Evolutionary conservation across 2,797 vertebrate genomes (phyloP).

Genomic region (Craterocephalus amniculus): DNA sequence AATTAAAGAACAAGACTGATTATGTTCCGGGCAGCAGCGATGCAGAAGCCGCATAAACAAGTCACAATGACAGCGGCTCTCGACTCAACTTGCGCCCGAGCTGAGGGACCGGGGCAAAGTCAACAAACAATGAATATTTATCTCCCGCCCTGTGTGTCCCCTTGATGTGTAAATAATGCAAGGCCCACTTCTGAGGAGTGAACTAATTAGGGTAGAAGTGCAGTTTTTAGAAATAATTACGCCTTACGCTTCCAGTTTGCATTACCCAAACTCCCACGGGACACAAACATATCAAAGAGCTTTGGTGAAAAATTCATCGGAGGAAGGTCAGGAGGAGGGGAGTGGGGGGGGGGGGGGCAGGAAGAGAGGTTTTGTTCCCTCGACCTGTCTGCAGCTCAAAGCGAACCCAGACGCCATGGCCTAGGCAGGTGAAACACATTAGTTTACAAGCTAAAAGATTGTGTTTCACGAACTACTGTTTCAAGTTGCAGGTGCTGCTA

Average conservation of each 20-base stretch:
- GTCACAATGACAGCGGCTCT: slow-evolving; percentile 52
- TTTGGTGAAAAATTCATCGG: slow-evolving; percentile 61
- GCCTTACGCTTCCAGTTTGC: slow-evolving; percentile 68
- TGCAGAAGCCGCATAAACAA: slow-evolving; percentile 59
- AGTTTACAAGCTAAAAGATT: slow-evolving; percentile 77
- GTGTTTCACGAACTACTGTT: slow-evolving; percentile 78
- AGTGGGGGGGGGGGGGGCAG: slow-evolving; percentile 14
- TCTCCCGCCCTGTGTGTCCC: slow-evolving; percentile 66
- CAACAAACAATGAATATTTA: slow-evolving; percentile 86
- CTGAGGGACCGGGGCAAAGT: slow-evolving; percentile 71
- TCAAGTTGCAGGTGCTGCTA: slow-evolving; percentile 79
- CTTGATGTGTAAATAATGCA: slow-evolving; percentile 87
- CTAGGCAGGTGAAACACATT: slow-evolving; percentile 80
- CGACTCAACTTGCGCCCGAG: slow-evolving; percentile 51
- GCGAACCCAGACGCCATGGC: slow-evolving; percentile 29
- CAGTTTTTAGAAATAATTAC: slow-evolving; percentile 81
- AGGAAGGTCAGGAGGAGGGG: slow-evolving; percentile 43
- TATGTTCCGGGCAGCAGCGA: slow-evolving; percentile 41
- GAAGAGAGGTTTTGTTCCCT: slow-evolving; percentile 37
- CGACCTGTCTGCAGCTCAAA: slow-evolving; percentile 46
- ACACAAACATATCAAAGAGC: slow-evolving; percentile 71
- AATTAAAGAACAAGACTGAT: slow-evolving; percentile 67
- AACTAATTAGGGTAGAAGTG: slow-evolving; percentile 80
- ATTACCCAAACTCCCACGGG: slow-evolving; percentile 64
- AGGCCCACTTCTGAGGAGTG: slow-evolving; percentile 74